phyloP scores from a whole-genome alignment of 2,113 vertebrate species.

The Taxidea taxus region DNA sequence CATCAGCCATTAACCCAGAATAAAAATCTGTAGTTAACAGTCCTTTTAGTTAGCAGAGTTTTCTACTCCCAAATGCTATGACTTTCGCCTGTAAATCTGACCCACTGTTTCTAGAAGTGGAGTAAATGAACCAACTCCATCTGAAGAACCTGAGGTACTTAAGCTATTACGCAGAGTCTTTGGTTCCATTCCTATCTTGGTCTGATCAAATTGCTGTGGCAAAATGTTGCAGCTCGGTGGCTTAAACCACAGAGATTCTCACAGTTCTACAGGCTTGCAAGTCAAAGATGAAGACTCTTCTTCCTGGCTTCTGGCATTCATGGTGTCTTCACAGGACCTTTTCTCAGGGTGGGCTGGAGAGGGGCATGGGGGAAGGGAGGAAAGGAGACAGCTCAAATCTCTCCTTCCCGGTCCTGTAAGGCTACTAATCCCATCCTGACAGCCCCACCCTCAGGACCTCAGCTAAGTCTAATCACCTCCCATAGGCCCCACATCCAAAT shows the following conservation, averaged over 20 bases:
- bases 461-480: not conserved
- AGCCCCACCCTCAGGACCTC: not conserved
- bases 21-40: not conserved
- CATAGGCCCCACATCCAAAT: not conserved
- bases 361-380: not conserved
- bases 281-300: not conserved
- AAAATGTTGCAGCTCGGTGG: not conserved
- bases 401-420: not conserved
- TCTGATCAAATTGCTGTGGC: not conserved
- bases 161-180: not conserved
- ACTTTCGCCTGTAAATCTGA: not conserved
- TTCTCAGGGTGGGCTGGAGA: too few relatives aligned
- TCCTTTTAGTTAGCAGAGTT: not conserved
- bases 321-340: not conserved
- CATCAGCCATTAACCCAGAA: not conserved
- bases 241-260: not conserved
- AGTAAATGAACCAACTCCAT: not conserved
- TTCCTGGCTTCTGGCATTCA: not conserved
- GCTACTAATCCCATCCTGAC: not conserved
- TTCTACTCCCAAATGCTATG: not conserved
- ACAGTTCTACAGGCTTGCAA: not conserved
- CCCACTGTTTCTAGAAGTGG: not conserved
- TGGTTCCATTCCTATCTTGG: not conserved
- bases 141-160: not conserved
- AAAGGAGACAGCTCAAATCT: fast-evolving